Base-by-base conservation (phyloP, 2,113 vertebrate genomes). In the Ctenomys sociabilis region DNA sequence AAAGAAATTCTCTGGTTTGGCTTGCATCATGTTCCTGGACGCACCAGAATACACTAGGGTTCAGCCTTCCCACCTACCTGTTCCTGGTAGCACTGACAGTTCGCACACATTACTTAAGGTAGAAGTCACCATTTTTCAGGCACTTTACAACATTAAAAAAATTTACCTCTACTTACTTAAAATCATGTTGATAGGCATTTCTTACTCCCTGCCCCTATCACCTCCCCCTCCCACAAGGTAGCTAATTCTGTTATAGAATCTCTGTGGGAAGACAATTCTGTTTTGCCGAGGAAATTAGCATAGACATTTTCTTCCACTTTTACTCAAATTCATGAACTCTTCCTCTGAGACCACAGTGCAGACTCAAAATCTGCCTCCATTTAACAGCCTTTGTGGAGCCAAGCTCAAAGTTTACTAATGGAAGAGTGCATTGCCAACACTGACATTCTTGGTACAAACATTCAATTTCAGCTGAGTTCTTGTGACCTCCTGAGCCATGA, bases 401-500 rank as follows among this genome's bases (percentile, higher is more conserved):
- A 73, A 40, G 7, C 28, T 90, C 63, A n/a, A 45, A 82, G n/a
- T 52, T 78, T 40, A 75, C 68, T 35, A 57, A 83, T 7, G 1
- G 19, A 68, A 30, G 37, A 83, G 43, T 16, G 17, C 32, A 26
- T 9, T 28, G 17, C 40, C 40, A 49, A 1, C 57, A 32, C 28
- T 66, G 81, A 94, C 45, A 85, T 63, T 68, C 75, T 68, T 90
- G 64, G 75, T 54, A 88, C 14, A 96, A 90, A 97, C 95, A 78
- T 94, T 70, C 80, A 88, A 24, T 84, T 96, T 88, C 81, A 63
- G 35, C 17, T 86, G 92, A 95, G 61, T 86, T 82, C 68, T 57
- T 84, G 10, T 70, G 80, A 97, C 94, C 92, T 94, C 96, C 96
- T 95, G 95, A 98, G 96, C 95, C 95, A 32, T 86, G 77, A 64